These are phyloP conservation scores for Drosophila incognita DNA, from an alignment of 2,888 invertebrate species.

Conservation along the genomic window DNA sequence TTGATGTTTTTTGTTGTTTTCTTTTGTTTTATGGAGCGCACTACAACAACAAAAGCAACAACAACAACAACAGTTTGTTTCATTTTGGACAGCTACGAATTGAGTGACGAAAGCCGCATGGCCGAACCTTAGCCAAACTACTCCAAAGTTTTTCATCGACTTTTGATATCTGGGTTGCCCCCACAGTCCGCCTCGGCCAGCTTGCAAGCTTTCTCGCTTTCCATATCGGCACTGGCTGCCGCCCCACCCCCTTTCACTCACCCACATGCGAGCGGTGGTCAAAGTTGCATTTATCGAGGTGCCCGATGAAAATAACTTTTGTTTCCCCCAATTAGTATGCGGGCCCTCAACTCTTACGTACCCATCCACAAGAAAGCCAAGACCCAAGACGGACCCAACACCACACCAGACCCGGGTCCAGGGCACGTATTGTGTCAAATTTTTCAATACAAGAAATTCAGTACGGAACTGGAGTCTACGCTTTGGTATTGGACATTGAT, in stretches of 20 bases:
- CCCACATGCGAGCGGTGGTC: conserved; percentile 8
- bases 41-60: conserved; percentile 25
- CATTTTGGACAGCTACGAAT: conserved; percentile 72
- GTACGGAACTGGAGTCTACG: conserved; percentile 76
- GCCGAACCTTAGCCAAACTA: conserved; percentile 59
- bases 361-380: conserved; percentile 69
- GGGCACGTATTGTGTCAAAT: conserved; percentile 79
- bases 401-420: conserved; percentile 32
- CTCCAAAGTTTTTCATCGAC: conserved; percentile 72
- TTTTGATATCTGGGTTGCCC: conserved; percentile 73
- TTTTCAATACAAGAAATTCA: conserved; percentile 76
- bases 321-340: conserved; percentile 69
- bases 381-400: conserved; percentile 28
- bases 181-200: conserved; percentile 25
- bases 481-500: conserved; percentile 50
- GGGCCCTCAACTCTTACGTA: conserved; percentile 67
- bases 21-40: conserved; percentile 57
- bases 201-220: conserved; percentile 77
- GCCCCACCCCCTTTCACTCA: background rate
- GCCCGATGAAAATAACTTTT: conserved; percentile 74
- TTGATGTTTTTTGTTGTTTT: background rate
- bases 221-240: conserved; percentile 57
- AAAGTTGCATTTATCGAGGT: conserved; percentile 65
- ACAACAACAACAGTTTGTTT: conserved; percentile 7
- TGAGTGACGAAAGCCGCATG: conserved; percentile 72